Evolutionary conservation across 2,113 vertebrate species (phyloP).

Genomic region (Perca fluviatilis): DNA sequence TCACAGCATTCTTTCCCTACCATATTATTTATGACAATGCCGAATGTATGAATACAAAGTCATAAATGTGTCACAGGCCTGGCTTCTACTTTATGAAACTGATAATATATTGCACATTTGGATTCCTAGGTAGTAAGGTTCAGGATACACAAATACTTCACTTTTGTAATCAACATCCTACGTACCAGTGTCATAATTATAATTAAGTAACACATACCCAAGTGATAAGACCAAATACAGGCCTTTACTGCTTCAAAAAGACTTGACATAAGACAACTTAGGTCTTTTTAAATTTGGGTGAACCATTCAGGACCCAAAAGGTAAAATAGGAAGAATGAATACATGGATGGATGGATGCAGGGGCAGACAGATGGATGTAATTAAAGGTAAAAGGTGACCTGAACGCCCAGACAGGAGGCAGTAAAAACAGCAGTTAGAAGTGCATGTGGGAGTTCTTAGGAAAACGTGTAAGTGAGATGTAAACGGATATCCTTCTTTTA

Average conservation of each 20-base stretch:
- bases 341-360: conserved; percentile 41
- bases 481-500: conserved; percentile 51
- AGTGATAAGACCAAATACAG: neutral
- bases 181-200: neutral
- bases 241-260: neutral
- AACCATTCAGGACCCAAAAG: neutral
- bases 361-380: conserved; percentile 76
- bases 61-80: neutral
- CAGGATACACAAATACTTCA: neutral
- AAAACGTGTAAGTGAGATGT: conserved; percentile 61
- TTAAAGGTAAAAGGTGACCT: conserved; percentile 85
- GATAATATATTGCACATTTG: neutral
- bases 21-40: conserved; percentile 18
- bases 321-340: conserved; percentile 52
- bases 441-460: conserved; percentile 64
- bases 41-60: neutral
- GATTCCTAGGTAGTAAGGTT: neutral
- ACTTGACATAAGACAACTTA: neutral
- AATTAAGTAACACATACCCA: neutral
- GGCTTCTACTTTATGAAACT: neutral
- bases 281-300: neutral
- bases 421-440: conserved; percentile 69
- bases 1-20: neutral
- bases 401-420: conserved; percentile 85
- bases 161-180: neutral